Conservation (phyloP, 2,888 invertebrate species). For the Diarsia dahlii region DNA sequence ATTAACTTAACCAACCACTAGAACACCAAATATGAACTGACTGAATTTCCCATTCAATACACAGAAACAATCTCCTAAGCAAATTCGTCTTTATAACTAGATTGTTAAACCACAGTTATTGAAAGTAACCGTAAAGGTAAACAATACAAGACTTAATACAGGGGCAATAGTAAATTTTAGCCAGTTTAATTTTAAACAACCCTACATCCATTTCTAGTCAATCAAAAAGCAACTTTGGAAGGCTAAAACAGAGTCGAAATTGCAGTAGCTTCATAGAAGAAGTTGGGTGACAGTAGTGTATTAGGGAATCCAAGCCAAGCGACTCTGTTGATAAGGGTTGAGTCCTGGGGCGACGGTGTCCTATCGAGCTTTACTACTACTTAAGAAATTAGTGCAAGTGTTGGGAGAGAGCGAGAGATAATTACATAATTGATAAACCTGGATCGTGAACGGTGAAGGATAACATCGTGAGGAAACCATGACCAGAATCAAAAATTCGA, state of each 20-base stretch:
- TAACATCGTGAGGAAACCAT: no score
- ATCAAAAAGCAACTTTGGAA: slow-evolving; percentile 54
- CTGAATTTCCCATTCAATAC: slow-evolving; percentile 12
- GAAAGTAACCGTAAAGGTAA: slow-evolving; percentile 82
- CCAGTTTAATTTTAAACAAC: slow-evolving; percentile 65
- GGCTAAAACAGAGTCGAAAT: slow-evolving; percentile 56
- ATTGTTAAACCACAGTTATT: slow-evolving; percentile 72
- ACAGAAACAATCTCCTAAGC: slow-evolving; percentile 25
- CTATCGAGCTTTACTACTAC: slow-evolving; percentile 82
- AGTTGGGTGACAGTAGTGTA: slow-evolving; percentile 79
- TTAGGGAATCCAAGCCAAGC: slow-evolving; percentile 82
- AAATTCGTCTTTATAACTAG: slow-evolving; percentile 52
- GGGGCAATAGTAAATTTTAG: slow-evolving; percentile 82
- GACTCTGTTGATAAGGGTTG: slow-evolving; percentile 88
- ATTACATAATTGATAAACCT: slow-evolving; percentile 42
- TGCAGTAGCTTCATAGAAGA: slow-evolving; percentile 60
- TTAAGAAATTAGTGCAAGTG: slow-evolving; percentile 71
- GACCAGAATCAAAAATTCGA: no score
- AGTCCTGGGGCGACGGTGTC: slow-evolving; percentile 83
- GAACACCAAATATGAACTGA: slow-evolving; percentile 20
- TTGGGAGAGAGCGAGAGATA: slow-evolving; percentile 61
- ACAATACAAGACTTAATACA: slow-evolving; percentile 85
- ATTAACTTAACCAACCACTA: slow-evolving; percentile 18
- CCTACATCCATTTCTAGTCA: slow-evolving; percentile 19
- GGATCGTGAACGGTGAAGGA: no score